phyloP scores from a whole-genome alignment of 2,888 invertebrate species.

The Terebella lapidaria region DNA sequence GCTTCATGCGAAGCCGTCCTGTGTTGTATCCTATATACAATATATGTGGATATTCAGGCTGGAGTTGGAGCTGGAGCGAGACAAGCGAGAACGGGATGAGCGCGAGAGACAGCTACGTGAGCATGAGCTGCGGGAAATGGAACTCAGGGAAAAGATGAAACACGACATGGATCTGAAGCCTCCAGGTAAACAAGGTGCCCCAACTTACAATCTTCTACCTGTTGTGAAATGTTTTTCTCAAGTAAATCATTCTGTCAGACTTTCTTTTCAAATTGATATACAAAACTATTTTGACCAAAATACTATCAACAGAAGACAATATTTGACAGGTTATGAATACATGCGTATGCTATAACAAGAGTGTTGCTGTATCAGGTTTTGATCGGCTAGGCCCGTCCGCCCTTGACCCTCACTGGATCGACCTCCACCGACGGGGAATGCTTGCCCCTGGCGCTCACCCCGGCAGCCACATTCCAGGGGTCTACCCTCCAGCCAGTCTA shows the following conservation, averaged over 20 bases:
- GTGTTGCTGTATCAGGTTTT: too few relatives aligned
- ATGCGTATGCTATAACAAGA: too few relatives aligned
- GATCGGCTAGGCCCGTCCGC: slow-evolving; percentile 40
- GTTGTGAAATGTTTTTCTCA: not conserved
- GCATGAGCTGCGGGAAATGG: slow-evolving; percentile 62
- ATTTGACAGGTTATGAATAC: too few relatives aligned
- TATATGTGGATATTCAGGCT: slow-evolving; percentile 46
- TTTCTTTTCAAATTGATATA: too few relatives aligned
- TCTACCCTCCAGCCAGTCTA: slow-evolving; percentile 59
- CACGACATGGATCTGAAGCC: slow-evolving; percentile 71
- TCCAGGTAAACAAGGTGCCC: slow-evolving; percentile 38
- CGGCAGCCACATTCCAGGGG: slow-evolving; percentile 55
- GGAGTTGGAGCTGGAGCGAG: slow-evolving; percentile 65
- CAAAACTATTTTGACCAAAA: too few relatives aligned
- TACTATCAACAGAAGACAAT: too few relatives aligned
- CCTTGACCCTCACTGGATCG: slow-evolving; percentile 68
- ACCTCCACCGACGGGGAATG: slow-evolving; percentile 64
- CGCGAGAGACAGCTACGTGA: slow-evolving; percentile 51
- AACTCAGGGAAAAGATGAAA: slow-evolving; percentile 78
- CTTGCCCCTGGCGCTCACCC: slow-evolving; percentile 29
- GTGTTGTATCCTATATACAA: too few relatives aligned
- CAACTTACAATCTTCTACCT: not conserved
- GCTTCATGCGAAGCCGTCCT: too few relatives aligned
- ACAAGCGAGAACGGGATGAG: slow-evolving; percentile 61
- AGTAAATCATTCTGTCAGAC: not conserved